Base-by-base conservation (phyloP, 2,888 invertebrate species). In the Aporophyla nigra region DNA sequence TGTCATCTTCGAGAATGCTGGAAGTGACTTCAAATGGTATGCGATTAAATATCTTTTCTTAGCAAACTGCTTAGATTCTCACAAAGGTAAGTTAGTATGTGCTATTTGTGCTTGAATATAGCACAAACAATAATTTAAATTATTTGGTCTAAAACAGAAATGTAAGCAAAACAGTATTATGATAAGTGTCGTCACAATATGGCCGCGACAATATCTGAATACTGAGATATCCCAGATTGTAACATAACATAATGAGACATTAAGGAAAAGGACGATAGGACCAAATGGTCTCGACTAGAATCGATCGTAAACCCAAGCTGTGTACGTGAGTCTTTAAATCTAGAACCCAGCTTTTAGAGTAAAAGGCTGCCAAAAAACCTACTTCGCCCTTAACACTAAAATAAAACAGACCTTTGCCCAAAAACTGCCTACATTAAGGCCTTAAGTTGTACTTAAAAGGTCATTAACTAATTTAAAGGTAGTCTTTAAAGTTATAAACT, bases 401-500 rank as follows among this genome's bases (percentile, higher is more conserved):
- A 66, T 79, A 82, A 83, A 83, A 79, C 62, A 43, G 66, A 63
- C 76, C 40, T 69, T 59, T 70, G 16, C 21, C 40, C 6, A 83
- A 77, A 62, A 61, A 58, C 78, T 46, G 71, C 46, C 56, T 58
- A 74, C 68, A 71, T 61, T 78, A 74, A 78, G 66, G 56, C 69
- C 66, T 73, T 70, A 68, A 78, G 67, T 74, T 69, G 67, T 74
- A 69, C 71, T 85, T 86, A 76, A 74, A 80, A 74, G 66, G 74
- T 82, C 78, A 82, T 87, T 78, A 86, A 86, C 83, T 78, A 86
- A 86, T 87, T 86, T 80, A 70, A 78, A 76, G 80, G 78, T 82
- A 71, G 70, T 83, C 68, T 78, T 72, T 71, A 72, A 78, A 72
- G 80, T 83, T 78, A 78, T 84, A 79, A 87, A 86, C 62, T 69